Evolutionary conservation across 92 coral and sea anemone genomes (phyloP).

Genomic region (Pocillopora grandis): DNA sequence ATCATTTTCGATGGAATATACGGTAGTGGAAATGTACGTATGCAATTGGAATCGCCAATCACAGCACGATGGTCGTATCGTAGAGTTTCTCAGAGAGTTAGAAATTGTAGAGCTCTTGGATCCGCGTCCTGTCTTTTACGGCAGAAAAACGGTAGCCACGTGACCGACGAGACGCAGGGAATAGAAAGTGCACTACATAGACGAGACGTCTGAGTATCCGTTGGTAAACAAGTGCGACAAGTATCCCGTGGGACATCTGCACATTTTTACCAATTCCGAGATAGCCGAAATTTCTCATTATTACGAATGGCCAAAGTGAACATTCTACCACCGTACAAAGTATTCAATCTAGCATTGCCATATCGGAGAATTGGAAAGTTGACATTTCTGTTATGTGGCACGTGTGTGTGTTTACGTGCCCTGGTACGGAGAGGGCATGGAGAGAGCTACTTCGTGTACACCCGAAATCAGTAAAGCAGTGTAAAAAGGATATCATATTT

Average conservation of each 20-base stretch:
- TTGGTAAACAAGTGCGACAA: conserved; percentile 4
- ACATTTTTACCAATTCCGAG: not conserved
- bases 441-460: not conserved
- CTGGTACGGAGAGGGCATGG: not conserved
- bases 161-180: not conserved
- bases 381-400: conserved; percentile 20
- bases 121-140: not conserved
- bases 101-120: not conserved
- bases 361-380: not conserved
- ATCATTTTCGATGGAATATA: not conserved
- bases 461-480: not conserved
- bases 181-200: not conserved
- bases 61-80: too few species aligned
- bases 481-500: not conserved
- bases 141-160: not conserved
- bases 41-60: too few species aligned
- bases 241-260: conserved; percentile 24
- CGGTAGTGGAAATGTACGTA: too few species aligned
- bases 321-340: not conserved
- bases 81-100: not conserved
- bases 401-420: conserved; percentile 1
- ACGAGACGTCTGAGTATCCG: not conserved
- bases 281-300: not conserved
- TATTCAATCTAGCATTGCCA: conserved; percentile 20
- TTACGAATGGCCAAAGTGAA: conserved; percentile 17